Conservation (phyloP, 2,888 invertebrate genomes). For the Mylabris sibirica region DNA sequence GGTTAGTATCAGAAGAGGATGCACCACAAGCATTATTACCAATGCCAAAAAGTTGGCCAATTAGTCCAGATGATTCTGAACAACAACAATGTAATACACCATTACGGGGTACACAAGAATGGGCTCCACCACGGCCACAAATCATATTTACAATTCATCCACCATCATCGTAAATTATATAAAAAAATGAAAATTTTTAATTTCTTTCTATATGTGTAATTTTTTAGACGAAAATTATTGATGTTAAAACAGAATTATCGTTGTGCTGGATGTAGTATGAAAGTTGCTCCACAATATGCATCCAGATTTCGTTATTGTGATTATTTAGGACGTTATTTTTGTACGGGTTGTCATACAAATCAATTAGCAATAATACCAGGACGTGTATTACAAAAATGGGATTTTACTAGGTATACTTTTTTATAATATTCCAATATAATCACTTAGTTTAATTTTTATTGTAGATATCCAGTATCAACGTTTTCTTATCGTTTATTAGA, state of each 20-base stretch:
- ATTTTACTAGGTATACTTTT: conserved; percentile 64
- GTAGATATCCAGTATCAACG: conserved; percentile 81
- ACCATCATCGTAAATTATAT: conserved; percentile 68
- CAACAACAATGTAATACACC: conserved; percentile 61
- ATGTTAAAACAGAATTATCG: conserved; percentile 78
- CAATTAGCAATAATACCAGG: conserved; percentile 76
- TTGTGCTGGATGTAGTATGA: conserved; percentile 87
- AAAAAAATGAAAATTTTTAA: too few relatives aligned
- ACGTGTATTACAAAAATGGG: conserved; percentile 71
- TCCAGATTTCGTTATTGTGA: conserved; percentile 82
- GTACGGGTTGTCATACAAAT: conserved; percentile 85
- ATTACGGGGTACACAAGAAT: conserved; percentile 77
- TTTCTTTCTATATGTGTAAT: too few relatives aligned
- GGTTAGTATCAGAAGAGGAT: conserved; percentile 81
- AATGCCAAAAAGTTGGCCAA: conserved; percentile 74
- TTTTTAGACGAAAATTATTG: conserved; percentile 67
- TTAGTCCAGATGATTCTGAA: conserved; percentile 72
- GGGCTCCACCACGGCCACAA: conserved; percentile 86
- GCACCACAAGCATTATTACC: conserved; percentile 80
- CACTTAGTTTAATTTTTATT: conserved; percentile 35
- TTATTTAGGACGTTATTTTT: conserved; percentile 85
- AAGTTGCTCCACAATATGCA: conserved; percentile 75
- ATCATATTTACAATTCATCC: conserved; percentile 83
- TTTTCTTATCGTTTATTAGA: conserved; percentile 80
- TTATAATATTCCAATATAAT: not conserved